Evolutionary conservation across 2,113 vertebrate genomes (phyloP), one percentile per base, ranked within the genome.

Genomic region (Rhinopomastus cyanomelas): DNA sequence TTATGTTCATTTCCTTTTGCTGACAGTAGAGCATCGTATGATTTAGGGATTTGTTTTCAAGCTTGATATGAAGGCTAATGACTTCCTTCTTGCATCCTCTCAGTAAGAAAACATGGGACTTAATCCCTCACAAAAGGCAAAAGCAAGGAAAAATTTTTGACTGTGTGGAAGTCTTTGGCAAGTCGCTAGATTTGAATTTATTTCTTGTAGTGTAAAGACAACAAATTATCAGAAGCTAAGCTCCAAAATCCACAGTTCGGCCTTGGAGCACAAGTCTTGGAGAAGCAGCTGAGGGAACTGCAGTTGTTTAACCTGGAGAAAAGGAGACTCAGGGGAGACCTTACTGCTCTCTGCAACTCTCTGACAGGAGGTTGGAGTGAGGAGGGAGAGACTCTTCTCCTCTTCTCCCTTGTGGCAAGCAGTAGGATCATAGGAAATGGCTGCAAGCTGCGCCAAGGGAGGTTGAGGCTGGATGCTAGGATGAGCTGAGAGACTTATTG

Each of bases 21-120:
- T 91, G 83, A 77, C 80, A 84, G 65, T 71, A 32, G 57, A 81
- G 34, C 66, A 75, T 67, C 64, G 2, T 83, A 91, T 86, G 86
- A 94, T 93, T 95, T 95, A 95, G 69, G 18, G 44, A 65, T 90
- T 81, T 95, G 86, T 94, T 93, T 96, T 95, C 69, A 88, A 84
- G 56, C 44, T 75, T 90, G 88, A 86, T 94, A 84, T 17, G 61
- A 93, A 86, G 77, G 80, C 69, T 93, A 90, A 86, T 94, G 81
- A 91, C 48, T 96, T 93, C 86, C 80, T 91, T 85, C 79, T 94
- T 85, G 73, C 83, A 67, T 93, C 83, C 52, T 84, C 57, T 67
- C 36, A 37, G 55, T 85, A 73, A 61, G 59, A 94, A 89, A 89
- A 81, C 82, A 80, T 17, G 17, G n/a, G 44, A 69, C 52, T 93